Percentiles rank a stretch among this genome's conserved stretches.
phyloP scores from a whole-genome alignment of 2,888 invertebrate genomes.

The Dryobotodes eremita region DNA sequence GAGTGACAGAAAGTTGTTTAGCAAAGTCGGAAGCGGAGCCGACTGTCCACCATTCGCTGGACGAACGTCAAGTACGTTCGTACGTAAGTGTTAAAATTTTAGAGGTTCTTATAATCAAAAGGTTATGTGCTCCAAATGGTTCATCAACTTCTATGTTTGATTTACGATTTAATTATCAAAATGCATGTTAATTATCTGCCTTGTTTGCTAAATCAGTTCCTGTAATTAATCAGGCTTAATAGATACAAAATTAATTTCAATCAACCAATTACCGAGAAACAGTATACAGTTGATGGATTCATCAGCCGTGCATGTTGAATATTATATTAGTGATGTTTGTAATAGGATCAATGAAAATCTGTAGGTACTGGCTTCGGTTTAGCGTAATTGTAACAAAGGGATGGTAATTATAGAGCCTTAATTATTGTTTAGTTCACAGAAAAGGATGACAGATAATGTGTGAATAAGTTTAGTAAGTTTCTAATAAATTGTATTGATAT shows the following conservation, averaged over 20 bases:
- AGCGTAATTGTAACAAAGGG: neutral
- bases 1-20: too few relatives aligned
- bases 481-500: neutral
- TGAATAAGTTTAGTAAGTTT: neutral
- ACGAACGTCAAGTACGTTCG: too few relatives aligned
- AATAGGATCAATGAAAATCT: conserved; percentile 20
- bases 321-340: conserved; percentile 26
- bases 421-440: neutral
- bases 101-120: neutral
- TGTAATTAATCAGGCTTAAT: conserved; percentile 41
- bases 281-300: neutral
- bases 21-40: neutral
- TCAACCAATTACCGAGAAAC: conserved; percentile 23
- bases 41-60: neutral
- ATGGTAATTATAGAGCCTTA: neutral
- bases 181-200: conserved; percentile 1
- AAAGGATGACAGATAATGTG: too few relatives aligned
- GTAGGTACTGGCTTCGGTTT: neutral
- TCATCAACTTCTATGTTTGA: conserved; percentile 7
- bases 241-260: conserved; percentile 32
- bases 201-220: neutral
- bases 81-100: neutral
- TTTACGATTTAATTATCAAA: neutral
- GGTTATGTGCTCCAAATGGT: neutral
- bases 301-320: neutral